These are phyloP conservation scores for Mesitornis unicolor DNA, from an alignment of 2,113 vertebrate genomes.

Conservation along the genomic window DNA sequence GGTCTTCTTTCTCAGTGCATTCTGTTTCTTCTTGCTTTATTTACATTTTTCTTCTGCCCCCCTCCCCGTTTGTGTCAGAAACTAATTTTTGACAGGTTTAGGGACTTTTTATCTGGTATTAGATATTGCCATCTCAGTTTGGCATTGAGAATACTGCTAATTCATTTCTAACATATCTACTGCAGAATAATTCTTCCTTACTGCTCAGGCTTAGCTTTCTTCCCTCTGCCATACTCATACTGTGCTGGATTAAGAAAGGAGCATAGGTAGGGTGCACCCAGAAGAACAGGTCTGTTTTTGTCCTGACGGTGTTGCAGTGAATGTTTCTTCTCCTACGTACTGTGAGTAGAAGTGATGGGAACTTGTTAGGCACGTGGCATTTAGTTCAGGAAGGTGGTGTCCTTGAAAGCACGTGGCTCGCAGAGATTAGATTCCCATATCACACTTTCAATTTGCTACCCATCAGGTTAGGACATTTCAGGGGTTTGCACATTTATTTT, in stretches of 20 bases:
- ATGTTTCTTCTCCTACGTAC: not conserved
- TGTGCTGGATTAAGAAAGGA: not conserved
- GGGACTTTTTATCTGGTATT: not conserved
- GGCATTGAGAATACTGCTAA: not conserved
- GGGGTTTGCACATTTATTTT: not conserved
- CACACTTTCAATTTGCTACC: not conserved
- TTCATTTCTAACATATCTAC: not conserved
- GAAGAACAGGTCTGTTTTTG: not conserved
- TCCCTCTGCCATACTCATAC: not conserved
- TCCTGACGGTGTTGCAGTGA: not conserved
- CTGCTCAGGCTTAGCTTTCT: not conserved
- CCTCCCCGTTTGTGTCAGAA: not conserved
- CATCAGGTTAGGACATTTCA: not conserved
- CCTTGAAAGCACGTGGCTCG: not conserved
- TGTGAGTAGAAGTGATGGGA: rapidly evolving
- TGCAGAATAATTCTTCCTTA: not conserved
- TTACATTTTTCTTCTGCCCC: too few relatives aligned
- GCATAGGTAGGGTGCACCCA: not conserved
- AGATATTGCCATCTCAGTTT: not conserved
- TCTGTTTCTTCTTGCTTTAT: not conserved
- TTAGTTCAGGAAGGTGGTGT: not conserved
- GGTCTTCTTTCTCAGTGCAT: not conserved
- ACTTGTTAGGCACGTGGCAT: not conserved
- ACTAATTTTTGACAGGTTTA: not conserved
- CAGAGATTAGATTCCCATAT: not conserved